Conservation (phyloP, 2,888 invertebrate genomes). For the Diarsia mendica region DNA sequence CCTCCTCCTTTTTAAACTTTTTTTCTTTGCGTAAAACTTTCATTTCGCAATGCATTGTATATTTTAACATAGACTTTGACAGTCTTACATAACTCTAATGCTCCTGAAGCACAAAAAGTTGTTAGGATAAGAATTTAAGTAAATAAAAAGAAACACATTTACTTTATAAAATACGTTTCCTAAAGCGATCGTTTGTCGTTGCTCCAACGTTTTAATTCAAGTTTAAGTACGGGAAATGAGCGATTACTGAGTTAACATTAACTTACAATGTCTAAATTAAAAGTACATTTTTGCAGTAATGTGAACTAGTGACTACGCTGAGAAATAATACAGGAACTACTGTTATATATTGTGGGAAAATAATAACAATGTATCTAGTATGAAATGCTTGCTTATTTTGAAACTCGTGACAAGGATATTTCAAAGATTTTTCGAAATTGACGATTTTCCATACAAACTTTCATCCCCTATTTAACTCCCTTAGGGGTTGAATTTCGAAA, state of each 20-base stretch:
- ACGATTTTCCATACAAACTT: no score
- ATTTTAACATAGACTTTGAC: not conserved
- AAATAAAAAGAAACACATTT: constrained; percentile 20
- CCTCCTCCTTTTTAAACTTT: no score
- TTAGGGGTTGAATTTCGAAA: no score
- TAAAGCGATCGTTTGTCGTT: constrained; percentile 45
- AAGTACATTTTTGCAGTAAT: constrained; percentile 26
- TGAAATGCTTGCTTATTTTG: not conserved
- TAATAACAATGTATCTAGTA: not conserved
- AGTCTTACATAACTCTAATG: not conserved
- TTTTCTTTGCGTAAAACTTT: not conserved
- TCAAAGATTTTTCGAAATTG: no score
- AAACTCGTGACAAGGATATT: no score
- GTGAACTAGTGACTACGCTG: constrained; percentile 22
- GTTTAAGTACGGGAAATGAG: constrained; percentile 62
- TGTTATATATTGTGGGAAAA: not conserved
- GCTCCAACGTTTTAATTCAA: constrained; percentile 51
- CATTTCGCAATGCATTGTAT: not conserved
- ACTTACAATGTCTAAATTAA: constrained; percentile 53
- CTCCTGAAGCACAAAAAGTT: not conserved
- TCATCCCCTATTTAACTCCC: no score
- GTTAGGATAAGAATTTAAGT: constrained; percentile 20
- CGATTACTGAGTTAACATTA: constrained; percentile 57
- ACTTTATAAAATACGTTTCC: constrained; percentile 54
- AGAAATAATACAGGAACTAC: not conserved